Evolutionary conservation across 2,888 invertebrate species (phyloP), one percentile per base, ranked within the genome.

Genomic region (Heliconius sara): DNA sequence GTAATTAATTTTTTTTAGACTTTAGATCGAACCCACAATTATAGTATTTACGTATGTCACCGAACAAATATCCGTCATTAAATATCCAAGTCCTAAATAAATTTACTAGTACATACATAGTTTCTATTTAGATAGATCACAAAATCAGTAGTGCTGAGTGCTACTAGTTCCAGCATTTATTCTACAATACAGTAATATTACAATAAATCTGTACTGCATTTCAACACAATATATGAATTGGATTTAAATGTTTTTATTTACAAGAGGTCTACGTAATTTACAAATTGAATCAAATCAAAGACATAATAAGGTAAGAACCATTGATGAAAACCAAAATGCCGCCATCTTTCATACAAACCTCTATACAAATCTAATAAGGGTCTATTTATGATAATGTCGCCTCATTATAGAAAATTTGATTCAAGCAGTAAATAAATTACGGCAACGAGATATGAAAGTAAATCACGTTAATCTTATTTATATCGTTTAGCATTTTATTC

Each of bases 351-450:
- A 27, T 65, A 74, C 39, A 63, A 74, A 43, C 67, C 43, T 52
- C 72, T 77, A 79, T 67, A 52, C n/a, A 67, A 67, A 73, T 76
- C 60, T 57, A 80, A 73, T 80, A 67, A 77, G 77, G 47, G 47
- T 73, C 77, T 76, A 68, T 77, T 77, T 80, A 80, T 80, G 77
- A 68, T 80, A 80, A 80, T 77, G 67, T 25, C 9, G 30, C 22
- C 73, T 77, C 80, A 67, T 77, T 73, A 80, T 65, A 27, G 43
- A 66, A 67, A 73, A 77, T 47, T 75, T 66, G 57, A 77, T 52
- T 60, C 68, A 13, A 74, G 77, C 77, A 68, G 30, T 77, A 65
- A 77, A 57, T 66, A 76, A 77, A 73, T 77, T 70, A 80, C 30
- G 67, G 30, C 52, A 67, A 76, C 47, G 34, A 76, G 57, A 77